These are phyloP conservation scores for Neoaliturus tenellus DNA, from an alignment of 2,888 invertebrate species.

Conservation along the genomic window DNA sequence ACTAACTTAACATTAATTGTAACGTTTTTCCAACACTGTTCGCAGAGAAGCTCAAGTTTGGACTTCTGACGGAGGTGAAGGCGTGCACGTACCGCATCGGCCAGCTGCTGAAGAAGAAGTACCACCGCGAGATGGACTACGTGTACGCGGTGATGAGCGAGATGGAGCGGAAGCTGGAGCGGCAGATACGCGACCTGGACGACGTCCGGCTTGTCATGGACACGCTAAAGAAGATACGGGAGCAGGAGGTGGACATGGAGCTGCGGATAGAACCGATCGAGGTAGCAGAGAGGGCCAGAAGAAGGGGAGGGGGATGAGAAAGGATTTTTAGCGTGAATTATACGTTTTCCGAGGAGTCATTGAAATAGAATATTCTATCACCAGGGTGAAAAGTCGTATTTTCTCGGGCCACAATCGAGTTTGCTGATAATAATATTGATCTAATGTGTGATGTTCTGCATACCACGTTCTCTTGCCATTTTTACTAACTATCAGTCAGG, in stretches of 20 bases:
- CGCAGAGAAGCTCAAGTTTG: constrained; percentile 83
- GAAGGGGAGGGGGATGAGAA: too few species aligned
- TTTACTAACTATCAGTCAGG: too few species aligned
- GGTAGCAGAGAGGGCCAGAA: constrained; percentile 74
- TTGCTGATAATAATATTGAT: too few species aligned
- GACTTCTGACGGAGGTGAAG: constrained; percentile 88
- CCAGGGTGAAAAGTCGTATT: too few species aligned
- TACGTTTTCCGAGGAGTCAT: too few species aligned
- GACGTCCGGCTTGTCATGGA: constrained; percentile 97
- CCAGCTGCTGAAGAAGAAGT: constrained; percentile 92
- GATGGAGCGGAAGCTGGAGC: constrained; percentile 91
- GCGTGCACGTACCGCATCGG: constrained; percentile 88
- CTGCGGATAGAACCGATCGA: constrained; percentile 95
- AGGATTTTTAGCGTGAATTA: too few species aligned
- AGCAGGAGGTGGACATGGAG: constrained; percentile 97
- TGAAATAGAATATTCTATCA: too few species aligned
- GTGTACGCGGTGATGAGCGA: constrained; percentile 95
- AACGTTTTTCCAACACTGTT: too few species aligned
- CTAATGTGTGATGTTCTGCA: too few species aligned
- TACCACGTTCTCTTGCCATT: too few species aligned
- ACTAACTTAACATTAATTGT: too few species aligned
- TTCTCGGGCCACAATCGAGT: too few species aligned
- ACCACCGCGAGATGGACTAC: constrained; percentile 94
- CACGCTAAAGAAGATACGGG: constrained; percentile 92
- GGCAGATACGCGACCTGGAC: constrained; percentile 93